phyloP scores from a whole-genome alignment of 2,797 vertebrate species.

The Menidia menidia region DNA sequence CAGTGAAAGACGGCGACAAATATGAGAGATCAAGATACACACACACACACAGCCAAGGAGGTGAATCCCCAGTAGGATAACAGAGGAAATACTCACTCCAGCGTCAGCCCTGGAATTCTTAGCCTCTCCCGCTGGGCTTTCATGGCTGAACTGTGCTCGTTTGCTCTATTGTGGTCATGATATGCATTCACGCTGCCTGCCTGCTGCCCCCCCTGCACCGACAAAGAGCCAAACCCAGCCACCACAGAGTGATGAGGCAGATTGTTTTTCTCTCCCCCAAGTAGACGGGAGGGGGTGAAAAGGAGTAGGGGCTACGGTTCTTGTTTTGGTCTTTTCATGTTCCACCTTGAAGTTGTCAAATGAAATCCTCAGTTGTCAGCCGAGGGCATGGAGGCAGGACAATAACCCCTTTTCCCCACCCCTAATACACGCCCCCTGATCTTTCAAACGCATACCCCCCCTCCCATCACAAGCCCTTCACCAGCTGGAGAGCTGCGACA shows the following conservation, averaged over 20 bases:
- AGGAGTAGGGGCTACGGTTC: slow-evolving; percentile 36
- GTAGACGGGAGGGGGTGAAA: slow-evolving; percentile 40
- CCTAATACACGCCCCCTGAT: slow-evolving; percentile 70
- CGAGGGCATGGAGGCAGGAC: slow-evolving; percentile 81
- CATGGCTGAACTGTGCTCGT: slow-evolving; percentile 91
- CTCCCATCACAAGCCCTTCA: slow-evolving; percentile 45
- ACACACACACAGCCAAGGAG: slow-evolving; percentile 41
- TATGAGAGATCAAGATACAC: slow-evolving; percentile 54
- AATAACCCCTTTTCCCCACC: slow-evolving; percentile 74
- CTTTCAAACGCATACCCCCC: slow-evolving; percentile 49
- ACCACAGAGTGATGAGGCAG: slow-evolving; percentile 86
- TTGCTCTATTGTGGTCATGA: slow-evolving; percentile 95
- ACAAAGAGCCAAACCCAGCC: slow-evolving; percentile 91
- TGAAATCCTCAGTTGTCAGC: slow-evolving; percentile 81
- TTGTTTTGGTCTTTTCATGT: slow-evolving; percentile 89
- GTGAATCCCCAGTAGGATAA: slow-evolving; percentile 45
- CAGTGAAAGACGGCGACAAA: slow-evolving; percentile 67
- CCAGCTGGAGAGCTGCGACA: slow-evolving; percentile 69
- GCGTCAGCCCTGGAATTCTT: slow-evolving; percentile 98
- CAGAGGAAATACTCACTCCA: slow-evolving; percentile 97
- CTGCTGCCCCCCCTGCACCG: slow-evolving; percentile 83
- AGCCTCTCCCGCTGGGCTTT: slow-evolving; percentile 99
- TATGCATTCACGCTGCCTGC: slow-evolving; percentile 85
- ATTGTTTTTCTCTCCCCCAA: slow-evolving; percentile 59
- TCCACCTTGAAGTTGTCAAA: slow-evolving; percentile 89